phyloP scores from a whole-genome alignment of 2,888 invertebrate species.

The Hydrotaea cyrtoneurina region DNA sequence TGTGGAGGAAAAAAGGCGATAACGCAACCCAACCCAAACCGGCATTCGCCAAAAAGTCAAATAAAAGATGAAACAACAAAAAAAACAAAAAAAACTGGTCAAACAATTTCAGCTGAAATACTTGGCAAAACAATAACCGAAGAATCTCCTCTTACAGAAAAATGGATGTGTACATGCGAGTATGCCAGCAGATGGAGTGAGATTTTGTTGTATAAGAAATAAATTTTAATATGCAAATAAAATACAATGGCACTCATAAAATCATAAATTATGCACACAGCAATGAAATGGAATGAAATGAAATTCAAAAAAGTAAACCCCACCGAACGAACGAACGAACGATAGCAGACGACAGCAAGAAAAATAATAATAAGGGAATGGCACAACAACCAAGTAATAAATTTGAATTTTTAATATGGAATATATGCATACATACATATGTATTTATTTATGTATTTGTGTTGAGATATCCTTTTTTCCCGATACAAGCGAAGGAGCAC shows the following conservation, averaged over 20 bases:
- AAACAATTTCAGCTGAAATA: not conserved
- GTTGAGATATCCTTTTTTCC: constrained; percentile 28
- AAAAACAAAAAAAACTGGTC: constrained; percentile 1
- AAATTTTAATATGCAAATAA: constrained; percentile 67
- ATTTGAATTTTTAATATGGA: constrained; percentile 41
- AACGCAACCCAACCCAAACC: not conserved
- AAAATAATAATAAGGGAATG: constrained; percentile 6
- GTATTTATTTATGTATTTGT: not conserved
- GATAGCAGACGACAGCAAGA: not conserved
- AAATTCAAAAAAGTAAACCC: constrained; percentile 18
- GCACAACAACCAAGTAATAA: constrained; percentile 32
- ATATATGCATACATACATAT: constrained; percentile 18
- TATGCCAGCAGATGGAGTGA: not conserved
- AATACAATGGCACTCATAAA: constrained; percentile 66
- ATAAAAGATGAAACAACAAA: too few relatives aligned
- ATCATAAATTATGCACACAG: constrained; percentile 54
- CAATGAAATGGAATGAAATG: constrained; percentile 25
- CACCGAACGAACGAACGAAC: too few relatives aligned
- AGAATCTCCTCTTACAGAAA: constrained; percentile 3
- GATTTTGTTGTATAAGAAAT: constrained; percentile 51
- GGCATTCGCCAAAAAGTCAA: not conserved
- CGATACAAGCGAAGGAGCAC: constrained; percentile 20
- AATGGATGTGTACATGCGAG: not conserved
- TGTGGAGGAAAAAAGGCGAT: not conserved
- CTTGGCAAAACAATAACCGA: not conserved